Percentiles rank a stretch among this genome's conserved stretches.
Evolutionary conservation across 2,888 invertebrate species (phyloP).

Genomic region (Troides oblongomaculatus): DNA sequence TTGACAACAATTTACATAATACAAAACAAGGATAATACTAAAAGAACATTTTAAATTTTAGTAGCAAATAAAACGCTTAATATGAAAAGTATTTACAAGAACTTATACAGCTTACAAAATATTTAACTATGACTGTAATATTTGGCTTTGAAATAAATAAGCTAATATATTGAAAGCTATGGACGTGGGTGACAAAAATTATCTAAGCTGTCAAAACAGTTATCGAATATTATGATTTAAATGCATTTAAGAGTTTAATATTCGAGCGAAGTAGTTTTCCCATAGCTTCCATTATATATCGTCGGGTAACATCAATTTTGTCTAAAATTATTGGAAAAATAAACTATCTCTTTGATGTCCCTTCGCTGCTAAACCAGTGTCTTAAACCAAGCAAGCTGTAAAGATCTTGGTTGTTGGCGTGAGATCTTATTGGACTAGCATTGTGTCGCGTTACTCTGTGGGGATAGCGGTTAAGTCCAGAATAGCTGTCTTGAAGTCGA

Average conservation of each 20-base stretch:
- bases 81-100: constrained; percentile 68
- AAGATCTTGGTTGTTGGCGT: constrained; percentile 62
- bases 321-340: constrained; percentile 48
- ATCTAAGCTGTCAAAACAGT: constrained; percentile 18
- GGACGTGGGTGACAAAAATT: constrained; percentile 39
- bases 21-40: constrained; percentile 77
- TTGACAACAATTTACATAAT: constrained; percentile 71
- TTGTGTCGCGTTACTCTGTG: constrained; percentile 55
- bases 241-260: constrained; percentile 28
- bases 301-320: constrained; percentile 77
- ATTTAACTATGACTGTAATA: constrained; percentile 78
- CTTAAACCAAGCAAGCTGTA: constrained; percentile 71
- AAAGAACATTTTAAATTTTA: constrained; percentile 58
- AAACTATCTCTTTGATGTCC: constrained; percentile 73
- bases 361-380: constrained; percentile 75
- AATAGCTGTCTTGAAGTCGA: constrained; percentile 51
- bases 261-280: constrained; percentile 44
- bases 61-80: constrained; percentile 69
- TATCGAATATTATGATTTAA: constrained; percentile 30
- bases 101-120: constrained; percentile 72
- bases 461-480: constrained; percentile 55
- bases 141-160: constrained; percentile 80
- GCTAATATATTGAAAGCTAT: constrained; percentile 76
- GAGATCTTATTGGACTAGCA: constrained; percentile 51
- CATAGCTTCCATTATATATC: constrained; percentile 77